Evolutionary conservation across 1,140 invertebrate species (phyloP), one percentile per base, ranked within the genome.

Genomic region (Pseudomyrmex pallidus): DNA sequence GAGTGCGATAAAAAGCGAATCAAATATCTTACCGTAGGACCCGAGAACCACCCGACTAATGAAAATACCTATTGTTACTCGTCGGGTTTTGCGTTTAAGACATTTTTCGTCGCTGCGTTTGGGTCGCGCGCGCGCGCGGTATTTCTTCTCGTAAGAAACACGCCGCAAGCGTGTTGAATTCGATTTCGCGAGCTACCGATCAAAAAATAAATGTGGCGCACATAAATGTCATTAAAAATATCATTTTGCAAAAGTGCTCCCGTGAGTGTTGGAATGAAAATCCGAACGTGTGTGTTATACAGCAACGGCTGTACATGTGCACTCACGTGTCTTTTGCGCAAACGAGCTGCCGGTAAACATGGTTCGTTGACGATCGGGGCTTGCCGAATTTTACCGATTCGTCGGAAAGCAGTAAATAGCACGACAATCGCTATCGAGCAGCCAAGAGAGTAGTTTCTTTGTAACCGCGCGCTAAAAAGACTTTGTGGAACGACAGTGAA

Each of bases 31-130:
- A 85, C 86, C 76, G 68, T 88, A 88, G 73, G 74, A 82, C 35
- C 57, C 67, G 73, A 82, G 73, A 82, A 63, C 57, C 77, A 67
- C 74, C 77, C 74, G 87, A 73, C 88, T 89, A 89, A 89, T 89
- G 88, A 89, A 89, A 89, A 89, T 89, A 86, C 88, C 88, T 86
- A 86, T 89, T 89, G 87, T 89, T 89, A 82, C 74, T 85, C 63
- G 61, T 8, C 62, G 48, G 88, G 87, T 89, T 89, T 89, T 89
- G 76, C 73, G 57, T 52, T 50, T n/a, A 77, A 84, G 84, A 74
- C 35, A 87, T 84, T 89, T 89, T 89, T 59, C 72, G 73, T 59
- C 61, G 57, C 87, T 48, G 78, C 74, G 64, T 86, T 77, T 78
- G 50, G 64, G 52, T 50, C 59, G 25, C 76, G 80, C 35, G 83